Base-by-base conservation (phyloP, 2,113 vertebrate genomes). In the Cyanoramphus novaezelandiae region DNA sequence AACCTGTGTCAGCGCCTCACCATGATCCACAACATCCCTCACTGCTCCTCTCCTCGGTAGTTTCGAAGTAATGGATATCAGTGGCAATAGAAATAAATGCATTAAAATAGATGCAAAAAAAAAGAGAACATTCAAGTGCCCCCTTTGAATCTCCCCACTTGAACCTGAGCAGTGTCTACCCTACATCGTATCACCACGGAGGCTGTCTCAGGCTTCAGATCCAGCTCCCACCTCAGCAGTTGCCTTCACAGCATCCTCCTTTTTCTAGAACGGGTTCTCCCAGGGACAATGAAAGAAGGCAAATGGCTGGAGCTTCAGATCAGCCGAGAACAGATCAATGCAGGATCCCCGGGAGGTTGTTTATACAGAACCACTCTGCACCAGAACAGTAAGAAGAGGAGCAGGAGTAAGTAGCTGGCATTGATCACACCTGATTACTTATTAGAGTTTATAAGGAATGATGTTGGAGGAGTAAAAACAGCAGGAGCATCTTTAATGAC, bases 381-480 rank as follows among this genome's bases (percentile, higher is more conserved):
- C 69, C 67, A n/a, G 52, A 93, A 85, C 59, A 93, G 85, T 29
- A 87, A 85, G 82, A 3, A 2, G 60, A 97, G 72, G 75, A 95
- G 70, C 64, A 43, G 90, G 41, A 88, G 78, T 57, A 43, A 92
- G 88, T 35, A 81, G 82, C 76, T 78, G 68, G 55, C 70, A 94
- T 88, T 93, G 95, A 96, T 97, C 91, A 93, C 74, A 83, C 15
- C 49, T 90, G 89, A 92, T 92, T 93, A 90, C 57, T 88, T 92
- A 86, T 88, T 91, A 93, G 95, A 87, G 81, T 91, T 88, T 86
- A 59, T 68, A 77, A 83, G 70, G 55, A 95, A 92, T 71, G 44
- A 93, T 43, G 33, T 7, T 71, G 86, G 55, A 91, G 41, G 53
- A 95, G 46, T 64, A 80, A 84, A 84, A 95, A 33, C 49, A 84